These are phyloP conservation scores for Apostichopus californicus DNA, from an alignment of 35 echinoderm and acorn worm species.

Conservation along the genomic window DNA sequence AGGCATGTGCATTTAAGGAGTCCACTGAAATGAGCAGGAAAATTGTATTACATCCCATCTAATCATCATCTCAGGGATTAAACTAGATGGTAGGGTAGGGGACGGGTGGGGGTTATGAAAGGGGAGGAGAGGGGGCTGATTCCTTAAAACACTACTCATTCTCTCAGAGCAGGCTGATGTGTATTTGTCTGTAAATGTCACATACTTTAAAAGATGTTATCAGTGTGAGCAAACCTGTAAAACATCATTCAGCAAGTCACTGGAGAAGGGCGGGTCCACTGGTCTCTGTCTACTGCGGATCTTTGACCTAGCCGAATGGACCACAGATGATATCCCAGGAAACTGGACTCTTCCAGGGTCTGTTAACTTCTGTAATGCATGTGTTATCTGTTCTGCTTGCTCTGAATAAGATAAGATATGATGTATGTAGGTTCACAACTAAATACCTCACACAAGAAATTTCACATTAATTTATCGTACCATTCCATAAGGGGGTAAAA, in stretches of 20 bases:
- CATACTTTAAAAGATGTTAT: not conserved
- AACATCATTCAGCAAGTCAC: constrained; percentile 83
- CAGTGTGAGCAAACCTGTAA: constrained; percentile 57
- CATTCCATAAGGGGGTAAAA: not conserved
- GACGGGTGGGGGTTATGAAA: not conserved
- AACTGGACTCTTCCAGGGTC: constrained; percentile 84
- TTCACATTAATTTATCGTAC: not conserved
- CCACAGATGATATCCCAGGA: constrained; percentile 76
- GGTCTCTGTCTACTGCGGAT: constrained; percentile 61
- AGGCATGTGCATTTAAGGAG: no score
- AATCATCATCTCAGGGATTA: no score
- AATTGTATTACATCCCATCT: no score
- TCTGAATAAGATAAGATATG: not conserved
- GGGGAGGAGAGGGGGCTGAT: not conserved
- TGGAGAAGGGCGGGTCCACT: constrained; percentile 77
- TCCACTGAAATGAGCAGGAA: no score
- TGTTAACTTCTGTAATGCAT: constrained; percentile 83
- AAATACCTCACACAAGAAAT: not conserved
- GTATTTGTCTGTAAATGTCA: not conserved
- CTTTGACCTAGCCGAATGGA: constrained; percentile 68
- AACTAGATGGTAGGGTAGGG: no score
- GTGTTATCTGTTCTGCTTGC: constrained; percentile 74
- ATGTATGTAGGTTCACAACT: not conserved
- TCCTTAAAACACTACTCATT: not conserved
- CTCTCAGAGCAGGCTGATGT: no score